Evolutionary conservation across 1,140 invertebrate genomes (phyloP), one percentile per base, ranked within the genome.

Genomic region (Zaprionus ghesquierei): DNA sequence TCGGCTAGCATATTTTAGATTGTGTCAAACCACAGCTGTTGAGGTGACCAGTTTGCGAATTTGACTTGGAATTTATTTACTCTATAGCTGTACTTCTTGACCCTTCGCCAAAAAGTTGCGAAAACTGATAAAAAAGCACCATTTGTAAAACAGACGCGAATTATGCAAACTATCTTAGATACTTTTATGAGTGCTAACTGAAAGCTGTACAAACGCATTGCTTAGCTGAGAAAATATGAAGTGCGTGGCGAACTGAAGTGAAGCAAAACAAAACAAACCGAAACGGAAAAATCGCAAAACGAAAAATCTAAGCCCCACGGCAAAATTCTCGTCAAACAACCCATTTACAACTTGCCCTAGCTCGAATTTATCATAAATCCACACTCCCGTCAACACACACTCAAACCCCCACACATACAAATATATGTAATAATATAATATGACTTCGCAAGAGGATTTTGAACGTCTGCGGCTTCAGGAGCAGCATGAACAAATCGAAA

Each of bases 141-240:
- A 41, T 6, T 29, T 50, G 23, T 27, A 69, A 25, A 41, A 60
- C 33, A 27, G 46, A 59, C n/a, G 46, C 18, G 58, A 35, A 69
- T 63, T 54, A 61, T 41, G 76, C 69, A 77, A 84, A 69, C 68
- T 74, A 35, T 61, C 13, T 66, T 51, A 18, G 73, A 77, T 70
- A 77, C 69, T 81, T 87, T 69, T 78, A 79, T 69, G 66, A 81
- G 63, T 65, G 75, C 66, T 66, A 78, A 81, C 65, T 63, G 66
- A 50, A 49, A 65, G 44, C 15, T 33, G 54, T 10, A 27, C 46
- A 53, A 35, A 41, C 46, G 54, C 50, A 51, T 70, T 20, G 53
- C 58, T 53, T 50, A 58, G 51, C 66, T 60, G 82, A 69, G 75
- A 87, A 78, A 87, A 81, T 75, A 78, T 78, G 70, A 87, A 78